Evolutionary conservation across 2,888 invertebrate species (phyloP).

Genomic region (Ennomos fuscantarius): DNA sequence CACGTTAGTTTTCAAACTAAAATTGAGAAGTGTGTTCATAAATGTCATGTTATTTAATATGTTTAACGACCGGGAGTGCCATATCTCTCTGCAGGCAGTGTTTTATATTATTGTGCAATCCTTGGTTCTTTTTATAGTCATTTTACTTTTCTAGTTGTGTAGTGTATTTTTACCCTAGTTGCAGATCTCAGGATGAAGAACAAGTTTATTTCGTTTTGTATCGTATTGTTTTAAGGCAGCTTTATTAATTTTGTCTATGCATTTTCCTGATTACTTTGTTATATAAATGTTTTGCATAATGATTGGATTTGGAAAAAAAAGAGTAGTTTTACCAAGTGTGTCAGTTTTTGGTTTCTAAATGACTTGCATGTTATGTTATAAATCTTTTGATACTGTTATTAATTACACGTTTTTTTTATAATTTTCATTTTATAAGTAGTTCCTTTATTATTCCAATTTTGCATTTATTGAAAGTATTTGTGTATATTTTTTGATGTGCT

Average conservation of each 20-base stretch:
- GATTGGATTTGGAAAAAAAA: neutral
- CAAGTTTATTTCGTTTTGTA: constrained; percentile 26
- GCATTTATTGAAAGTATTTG: constrained; percentile 33
- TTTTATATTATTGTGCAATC: constrained; percentile 50
- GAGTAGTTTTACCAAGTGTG: constrained; percentile 6
- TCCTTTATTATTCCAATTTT: constrained; percentile 14
- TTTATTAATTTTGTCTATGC: constrained; percentile 1
- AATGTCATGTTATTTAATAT: neutral
- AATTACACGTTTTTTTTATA: no score
- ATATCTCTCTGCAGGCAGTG: constrained; percentile 1
- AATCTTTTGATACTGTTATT: no score
- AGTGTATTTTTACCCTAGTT: constrained; percentile 41
- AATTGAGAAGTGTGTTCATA: no score
- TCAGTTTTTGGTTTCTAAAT: no score
- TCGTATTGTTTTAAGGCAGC: constrained; percentile 9
- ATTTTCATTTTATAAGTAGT: constrained; percentile 8
- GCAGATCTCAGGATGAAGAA: constrained; percentile 50
- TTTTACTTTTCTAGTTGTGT: constrained; percentile 43
- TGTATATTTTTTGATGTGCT: constrained; percentile 38
- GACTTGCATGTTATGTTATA: no score
- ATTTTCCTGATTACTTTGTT: constrained; percentile 2
- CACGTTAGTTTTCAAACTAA: no score
- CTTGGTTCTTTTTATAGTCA: constrained; percentile 47
- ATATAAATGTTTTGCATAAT: neutral
- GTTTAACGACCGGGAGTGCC: neutral